Base-by-base conservation (phyloP, 2,888 invertebrate genomes). In the Azorinus chamasolen region DNA sequence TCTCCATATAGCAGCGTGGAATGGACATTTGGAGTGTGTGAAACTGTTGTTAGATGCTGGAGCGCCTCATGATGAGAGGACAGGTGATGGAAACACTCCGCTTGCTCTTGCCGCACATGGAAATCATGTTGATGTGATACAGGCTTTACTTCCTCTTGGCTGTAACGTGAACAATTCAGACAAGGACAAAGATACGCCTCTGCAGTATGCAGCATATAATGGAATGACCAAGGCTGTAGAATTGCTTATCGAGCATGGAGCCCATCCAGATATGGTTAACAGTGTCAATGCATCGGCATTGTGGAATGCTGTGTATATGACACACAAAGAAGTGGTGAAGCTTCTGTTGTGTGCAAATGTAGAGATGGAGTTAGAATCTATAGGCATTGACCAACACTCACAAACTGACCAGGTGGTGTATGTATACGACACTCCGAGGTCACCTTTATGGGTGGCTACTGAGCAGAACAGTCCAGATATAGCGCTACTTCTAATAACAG, bases 1-100 rank as follows among this genome's bases (percentile, higher is more conserved):
- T 6, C 43, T 91, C 6, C 91, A 91, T 68, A 83, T 88, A 27
- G 89, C 91, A 20, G 87, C 90, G 20, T 89, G 90, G 90, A 89
- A 90, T 51, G 90, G 90, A 10, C 83, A 87, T 46, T 22, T 76
- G 2, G 63, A 82, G 5, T 76, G 84, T 10, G 83, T 88, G 5
- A 69, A 83, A 12, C 43, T 78, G 6, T 64, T 91, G 41, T 63
- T 91, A 12, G 69, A 82, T 1, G 64, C 66, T 20, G 87, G 87
- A 5, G 87, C 88, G 2, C 53, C 64, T 1, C 83, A 83, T 43
- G 90, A 91, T 61, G 32, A 20, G 8, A 76, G 68, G 12, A 91
- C 91, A 5, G 20, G 57, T 14, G 90, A 90, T 65, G 74, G 66
- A 41, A 91, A 88, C 65, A 90, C 91, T 1, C 89, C 91, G 1